phyloP scores from a whole-genome alignment of 2,797 vertebrate species.

The Hydrocynus forskahlii region DNA sequence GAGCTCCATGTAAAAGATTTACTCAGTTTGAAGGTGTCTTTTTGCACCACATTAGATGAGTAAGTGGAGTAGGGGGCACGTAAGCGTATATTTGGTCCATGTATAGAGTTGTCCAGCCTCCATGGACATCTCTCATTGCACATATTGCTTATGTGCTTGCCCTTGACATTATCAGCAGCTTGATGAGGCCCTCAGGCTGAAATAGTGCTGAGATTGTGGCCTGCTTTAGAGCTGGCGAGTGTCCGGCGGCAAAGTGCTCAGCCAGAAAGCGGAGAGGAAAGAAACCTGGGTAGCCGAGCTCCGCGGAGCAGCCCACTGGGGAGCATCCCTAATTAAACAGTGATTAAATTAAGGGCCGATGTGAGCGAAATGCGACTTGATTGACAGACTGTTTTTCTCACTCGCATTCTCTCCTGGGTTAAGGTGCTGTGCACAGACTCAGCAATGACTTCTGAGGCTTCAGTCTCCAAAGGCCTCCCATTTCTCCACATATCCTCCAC shows the following conservation, averaged over 20 bases:
- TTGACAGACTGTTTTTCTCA: conserved; percentile 71
- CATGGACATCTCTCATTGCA: conserved; percentile 65
- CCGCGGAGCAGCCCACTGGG: conserved; percentile 73
- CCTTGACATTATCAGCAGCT: conserved; percentile 82
- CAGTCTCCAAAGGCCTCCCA: conserved; percentile 77
- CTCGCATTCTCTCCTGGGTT: conserved; percentile 58
- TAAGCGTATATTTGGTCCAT: background rate
- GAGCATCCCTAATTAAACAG: conserved; percentile 82
- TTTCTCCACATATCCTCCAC: conserved; percentile 74
- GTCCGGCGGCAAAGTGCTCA: conserved; percentile 73
- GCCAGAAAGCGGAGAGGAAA: conserved; percentile 47
- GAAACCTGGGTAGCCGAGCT: conserved; percentile 74
- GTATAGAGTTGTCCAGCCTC: conserved; percentile 62
- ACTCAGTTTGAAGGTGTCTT: conserved; percentile 45
- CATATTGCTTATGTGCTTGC: conserved; percentile 75
- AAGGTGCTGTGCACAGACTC: conserved; percentile 61
- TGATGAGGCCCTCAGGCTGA: conserved; percentile 74
- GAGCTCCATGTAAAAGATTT: conserved; percentile 47
- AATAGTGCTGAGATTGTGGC: conserved; percentile 76
- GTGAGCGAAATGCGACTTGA: conserved; percentile 75
- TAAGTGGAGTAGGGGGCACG: background rate
- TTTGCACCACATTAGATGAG: conserved; percentile 32
- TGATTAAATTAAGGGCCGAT: conserved; percentile 84
- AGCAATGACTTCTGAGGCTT: conserved; percentile 64
- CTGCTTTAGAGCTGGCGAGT: conserved; percentile 64